phyloP scores from a whole-genome alignment of 2,888 invertebrate species.

The Noctua fimbriata region DNA sequence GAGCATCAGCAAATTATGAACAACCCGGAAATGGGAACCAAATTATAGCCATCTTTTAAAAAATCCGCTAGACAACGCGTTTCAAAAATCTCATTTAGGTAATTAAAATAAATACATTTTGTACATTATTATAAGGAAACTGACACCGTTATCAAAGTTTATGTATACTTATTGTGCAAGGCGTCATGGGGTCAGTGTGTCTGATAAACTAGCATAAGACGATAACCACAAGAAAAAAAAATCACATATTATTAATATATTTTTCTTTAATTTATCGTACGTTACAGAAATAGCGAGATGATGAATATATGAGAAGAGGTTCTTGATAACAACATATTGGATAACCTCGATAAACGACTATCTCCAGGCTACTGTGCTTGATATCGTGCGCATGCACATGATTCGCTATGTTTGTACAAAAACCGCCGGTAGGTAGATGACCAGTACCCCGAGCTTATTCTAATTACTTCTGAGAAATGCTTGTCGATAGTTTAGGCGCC shows the following conservation, averaged over 20 bases:
- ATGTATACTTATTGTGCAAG: slow-evolving; percentile 82
- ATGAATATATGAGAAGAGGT: slow-evolving; percentile 52
- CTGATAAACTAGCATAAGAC: slow-evolving; percentile 78
- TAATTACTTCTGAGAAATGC: slow-evolving; percentile 25
- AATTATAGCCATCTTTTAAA: not conserved
- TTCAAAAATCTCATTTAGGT: slow-evolving; percentile 35
- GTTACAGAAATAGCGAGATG: slow-evolving; percentile 72
- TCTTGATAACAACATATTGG: slow-evolving; percentile 70
- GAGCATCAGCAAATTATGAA: not conserved
- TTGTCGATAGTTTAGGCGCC: not conserved
- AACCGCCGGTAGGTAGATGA: slow-evolving; percentile 26
- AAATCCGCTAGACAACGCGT: not conserved
- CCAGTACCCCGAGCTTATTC: slow-evolving; percentile 20
- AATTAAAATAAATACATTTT: slow-evolving; percentile 39
- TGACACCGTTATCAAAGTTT: slow-evolving; percentile 77
- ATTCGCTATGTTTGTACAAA: slow-evolving; percentile 39
- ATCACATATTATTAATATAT: slow-evolving; percentile 76
- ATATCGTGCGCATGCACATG: slow-evolving; percentile 34
- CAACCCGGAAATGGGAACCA: not conserved
- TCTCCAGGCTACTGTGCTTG: slow-evolving; percentile 40
- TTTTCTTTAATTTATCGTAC: slow-evolving; percentile 78
- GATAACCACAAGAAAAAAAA: slow-evolving; percentile 81
- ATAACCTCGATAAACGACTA: slow-evolving; percentile 68
- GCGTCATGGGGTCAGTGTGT: slow-evolving; percentile 78
- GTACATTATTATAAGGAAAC: slow-evolving; percentile 75